A percentile compares a stretch with the other conserved stretches of the same genome.
Evolutionary conservation across 2,113 vertebrate genomes (phyloP).

Genomic region (Physeter macrocephalus): DNA sequence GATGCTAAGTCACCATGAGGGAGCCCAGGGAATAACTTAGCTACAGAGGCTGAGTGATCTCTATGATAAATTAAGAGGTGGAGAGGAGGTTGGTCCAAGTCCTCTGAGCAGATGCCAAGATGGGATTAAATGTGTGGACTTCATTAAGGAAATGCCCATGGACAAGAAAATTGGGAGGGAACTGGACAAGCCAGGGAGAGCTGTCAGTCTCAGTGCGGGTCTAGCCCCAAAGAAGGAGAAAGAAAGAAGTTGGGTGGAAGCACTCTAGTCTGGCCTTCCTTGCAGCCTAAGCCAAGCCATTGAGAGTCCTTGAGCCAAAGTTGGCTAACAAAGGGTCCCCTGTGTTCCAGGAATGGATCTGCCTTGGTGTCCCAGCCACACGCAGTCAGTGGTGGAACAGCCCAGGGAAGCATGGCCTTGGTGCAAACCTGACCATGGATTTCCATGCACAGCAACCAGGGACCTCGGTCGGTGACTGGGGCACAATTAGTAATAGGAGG

Average conservation of each 20-base stretch:
- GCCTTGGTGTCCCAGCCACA: background rate
- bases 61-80: background rate
- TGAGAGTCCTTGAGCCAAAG: background rate
- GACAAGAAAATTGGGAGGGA: background rate
- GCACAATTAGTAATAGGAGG: background rate
- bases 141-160: background rate
- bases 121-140: background rate
- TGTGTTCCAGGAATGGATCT: background rate
- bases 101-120: background rate
- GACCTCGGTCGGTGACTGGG: background rate
- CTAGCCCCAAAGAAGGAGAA: background rate
- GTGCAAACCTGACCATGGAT: background rate
- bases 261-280: background rate
- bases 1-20: background rate
- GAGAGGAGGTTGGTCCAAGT: background rate
- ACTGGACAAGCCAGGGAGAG: background rate
- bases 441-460: background rate
- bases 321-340: background rate
- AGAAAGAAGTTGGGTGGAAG: background rate
- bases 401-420: background rate
- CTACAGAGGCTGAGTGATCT: background rate
- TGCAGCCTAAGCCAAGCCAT: background rate
- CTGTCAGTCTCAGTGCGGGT: background rate
- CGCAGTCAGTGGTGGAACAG: background rate
- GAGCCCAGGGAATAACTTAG: background rate